phyloP scores from a whole-genome alignment of 2,888 invertebrate genomes.

The Acrobasis repandana region DNA sequence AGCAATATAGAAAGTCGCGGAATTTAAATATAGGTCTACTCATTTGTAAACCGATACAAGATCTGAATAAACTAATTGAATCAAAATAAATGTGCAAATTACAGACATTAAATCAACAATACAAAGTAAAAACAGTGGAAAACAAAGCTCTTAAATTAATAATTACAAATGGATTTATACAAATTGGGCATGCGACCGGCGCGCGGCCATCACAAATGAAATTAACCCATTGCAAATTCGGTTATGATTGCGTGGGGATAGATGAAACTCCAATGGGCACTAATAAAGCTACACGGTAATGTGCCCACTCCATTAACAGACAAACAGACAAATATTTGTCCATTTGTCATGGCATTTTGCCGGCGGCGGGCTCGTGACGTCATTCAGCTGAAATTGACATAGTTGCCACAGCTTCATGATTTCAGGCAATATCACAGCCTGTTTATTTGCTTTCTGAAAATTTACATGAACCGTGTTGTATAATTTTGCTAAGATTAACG shows the following conservation, averaged over 20 bases:
- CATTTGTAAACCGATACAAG: too few relatives aligned
- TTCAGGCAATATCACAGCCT: slow-evolving; percentile 8
- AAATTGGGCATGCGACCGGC: slow-evolving; percentile 1
- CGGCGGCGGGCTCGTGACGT: slow-evolving; percentile 33
- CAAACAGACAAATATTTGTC: slow-evolving; percentile 71
- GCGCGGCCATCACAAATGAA: slow-evolving; percentile 1
- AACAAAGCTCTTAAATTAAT: slow-evolving; percentile 1
- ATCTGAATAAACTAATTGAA: too few relatives aligned
- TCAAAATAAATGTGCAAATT: background rate
- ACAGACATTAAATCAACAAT: background rate
- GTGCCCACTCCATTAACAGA: slow-evolving; percentile 61
- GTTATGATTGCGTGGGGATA: slow-evolving; percentile 35
- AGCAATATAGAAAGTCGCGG: too few relatives aligned
- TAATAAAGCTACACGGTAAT: slow-evolving; percentile 52
- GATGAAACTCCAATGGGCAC: slow-evolving; percentile 34
- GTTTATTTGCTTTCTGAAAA: slow-evolving; percentile 18
- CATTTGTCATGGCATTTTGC: slow-evolving; percentile 43
- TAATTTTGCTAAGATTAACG: slow-evolving; percentile 5
- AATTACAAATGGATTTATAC: slow-evolving; percentile 2
- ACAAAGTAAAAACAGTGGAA: background rate
- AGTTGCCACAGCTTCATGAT: slow-evolving; percentile 16
- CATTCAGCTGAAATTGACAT: slow-evolving; percentile 33
- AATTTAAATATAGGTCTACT: too few relatives aligned
- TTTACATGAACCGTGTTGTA: slow-evolving; percentile 12
- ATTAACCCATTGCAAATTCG: slow-evolving; percentile 21